Evolutionary conservation across 2,888 invertebrate genomes (phyloP), one percentile per base, ranked within the genome.

Genomic region (Caenorhabditis sp.): DNA sequence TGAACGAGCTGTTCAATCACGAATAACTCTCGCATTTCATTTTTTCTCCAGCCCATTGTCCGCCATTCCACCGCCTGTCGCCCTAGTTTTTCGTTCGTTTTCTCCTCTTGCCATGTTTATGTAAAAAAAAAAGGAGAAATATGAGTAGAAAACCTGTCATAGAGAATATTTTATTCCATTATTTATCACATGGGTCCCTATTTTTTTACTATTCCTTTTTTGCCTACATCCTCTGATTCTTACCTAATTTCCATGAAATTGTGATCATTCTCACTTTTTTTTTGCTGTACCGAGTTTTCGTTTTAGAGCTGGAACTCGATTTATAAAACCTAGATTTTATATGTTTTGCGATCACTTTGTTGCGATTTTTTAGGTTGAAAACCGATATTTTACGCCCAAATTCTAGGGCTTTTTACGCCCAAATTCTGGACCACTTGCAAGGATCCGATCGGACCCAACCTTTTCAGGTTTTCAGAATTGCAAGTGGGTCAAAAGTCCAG

Each of bases 1-100:
- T 83, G 70, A 77, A 79, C 50, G 79, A 83, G 63, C 55, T 83
- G 7, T 80, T 81, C 45, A 73, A 66, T 45, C 62, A 61, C 50
- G 63, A 78, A 53, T 73, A 61, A 48, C 15, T 24, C 20, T 15
- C 17, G 30, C 5, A 9, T 37, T 7, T 26, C 1, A 53, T 35
- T 26, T 35, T 37, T 35, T 24, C 20, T 37, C 20, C n/a, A n/a
- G n/a, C n/a, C n/a, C n/a, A n/a, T n/a, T n/a, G n/a, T n/a, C n/a
- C n/a, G n/a, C n/a, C n/a, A n/a, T n/a, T 30, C 15, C n/a, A 3
- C 3, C 30, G 30, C 48, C n/a, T 8, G n/a, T n/a, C n/a, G 11
- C 11, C 6, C 27, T 45, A 32, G 24, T 45, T 65, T 41, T 55
- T 55, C 46, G 30, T 52, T 26, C 39, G 2, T 30, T 7, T 26